Evolutionary conservation across 2,113 vertebrate species (phyloP).

Genomic region (Theristicus caerulescens): DNA sequence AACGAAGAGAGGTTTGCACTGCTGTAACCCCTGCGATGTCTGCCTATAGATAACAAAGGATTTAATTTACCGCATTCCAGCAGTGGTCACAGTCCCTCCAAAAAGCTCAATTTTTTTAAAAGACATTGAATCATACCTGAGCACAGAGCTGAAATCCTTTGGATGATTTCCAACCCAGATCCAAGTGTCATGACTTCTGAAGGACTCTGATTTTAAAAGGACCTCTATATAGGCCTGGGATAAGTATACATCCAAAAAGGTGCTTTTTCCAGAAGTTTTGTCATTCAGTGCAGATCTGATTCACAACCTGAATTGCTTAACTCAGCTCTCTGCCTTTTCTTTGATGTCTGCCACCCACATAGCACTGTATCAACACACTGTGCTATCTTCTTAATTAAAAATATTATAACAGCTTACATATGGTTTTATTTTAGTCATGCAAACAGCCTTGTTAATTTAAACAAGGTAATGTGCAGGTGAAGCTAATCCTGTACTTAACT

Average conservation of each 20-base stretch:
- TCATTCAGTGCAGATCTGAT: background rate
- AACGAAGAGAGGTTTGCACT: background rate
- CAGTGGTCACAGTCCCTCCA: background rate
- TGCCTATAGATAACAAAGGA: background rate
- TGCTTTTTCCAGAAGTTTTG: background rate
- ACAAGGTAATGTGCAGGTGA: background rate
- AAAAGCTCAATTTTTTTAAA: background rate
- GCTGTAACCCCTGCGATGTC: background rate
- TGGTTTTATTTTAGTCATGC: background rate
- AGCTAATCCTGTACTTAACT: background rate
- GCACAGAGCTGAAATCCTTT: background rate
- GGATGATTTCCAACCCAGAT: background rate
- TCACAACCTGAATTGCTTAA: background rate
- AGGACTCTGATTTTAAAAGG: background rate
- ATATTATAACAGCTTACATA: background rate
- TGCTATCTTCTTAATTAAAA: slow-evolving; percentile 27
- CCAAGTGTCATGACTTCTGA: background rate
- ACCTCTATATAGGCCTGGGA: background rate
- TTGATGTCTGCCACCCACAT: slow-evolving; percentile 18
- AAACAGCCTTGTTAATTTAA: background rate
- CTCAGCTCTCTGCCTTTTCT: background rate
- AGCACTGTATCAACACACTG: background rate
- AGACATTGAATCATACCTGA: background rate
- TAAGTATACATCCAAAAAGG: background rate
- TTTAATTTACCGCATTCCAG: slow-evolving; percentile 28